These are phyloP conservation scores for Rhadinocentrus ornatus DNA, from an alignment of 2,797 vertebrate species.

Conservation along the genomic window DNA sequence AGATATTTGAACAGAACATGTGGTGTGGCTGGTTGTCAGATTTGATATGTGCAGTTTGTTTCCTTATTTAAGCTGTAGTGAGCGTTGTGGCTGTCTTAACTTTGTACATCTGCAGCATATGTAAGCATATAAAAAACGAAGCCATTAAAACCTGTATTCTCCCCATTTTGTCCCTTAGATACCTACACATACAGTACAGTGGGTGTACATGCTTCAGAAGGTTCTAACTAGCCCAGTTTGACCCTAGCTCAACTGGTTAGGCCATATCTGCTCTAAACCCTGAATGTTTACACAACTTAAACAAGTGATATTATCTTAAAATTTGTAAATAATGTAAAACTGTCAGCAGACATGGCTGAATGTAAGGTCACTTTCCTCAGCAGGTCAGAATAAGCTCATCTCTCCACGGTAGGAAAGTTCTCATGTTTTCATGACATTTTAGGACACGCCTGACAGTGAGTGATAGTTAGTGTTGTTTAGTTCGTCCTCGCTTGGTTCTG, in stretches of 20 bases:
- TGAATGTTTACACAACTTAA: slow-evolving; percentile 39
- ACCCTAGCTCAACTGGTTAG: slow-evolving; percentile 23
- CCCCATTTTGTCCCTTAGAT: neutral
- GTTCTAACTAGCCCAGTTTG: slow-evolving; percentile 15
- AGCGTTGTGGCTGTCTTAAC: slow-evolving; percentile 52
- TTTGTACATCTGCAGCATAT: slow-evolving; percentile 43
- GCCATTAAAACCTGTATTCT: neutral
- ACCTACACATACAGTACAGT: neutral
- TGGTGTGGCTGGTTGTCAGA: slow-evolving; percentile 50
- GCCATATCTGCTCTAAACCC: slow-evolving; percentile 17
- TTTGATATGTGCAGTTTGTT: slow-evolving; percentile 59
- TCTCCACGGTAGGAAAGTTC: slow-evolving; percentile 57
- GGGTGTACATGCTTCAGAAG: slow-evolving; percentile 22
- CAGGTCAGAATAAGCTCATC: slow-evolving; percentile 26
- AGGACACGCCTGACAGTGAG: slow-evolving; percentile 57
- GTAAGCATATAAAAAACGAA: slow-evolving; percentile 26
- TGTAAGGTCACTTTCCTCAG: slow-evolving; percentile 23
- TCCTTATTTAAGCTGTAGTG: slow-evolving; percentile 44
- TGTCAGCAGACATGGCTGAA: neutral
- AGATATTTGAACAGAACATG: slow-evolving; percentile 63
- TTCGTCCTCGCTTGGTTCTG: slow-evolving; percentile 29
- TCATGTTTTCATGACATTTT: slow-evolving; percentile 68
- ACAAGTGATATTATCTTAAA: slow-evolving; percentile 28
- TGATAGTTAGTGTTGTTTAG: slow-evolving; percentile 56
- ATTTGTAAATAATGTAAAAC: slow-evolving; percentile 26